phyloP scores from a whole-genome alignment of 2,888 invertebrate genomes.

The Micoletzkya japonica region DNA sequence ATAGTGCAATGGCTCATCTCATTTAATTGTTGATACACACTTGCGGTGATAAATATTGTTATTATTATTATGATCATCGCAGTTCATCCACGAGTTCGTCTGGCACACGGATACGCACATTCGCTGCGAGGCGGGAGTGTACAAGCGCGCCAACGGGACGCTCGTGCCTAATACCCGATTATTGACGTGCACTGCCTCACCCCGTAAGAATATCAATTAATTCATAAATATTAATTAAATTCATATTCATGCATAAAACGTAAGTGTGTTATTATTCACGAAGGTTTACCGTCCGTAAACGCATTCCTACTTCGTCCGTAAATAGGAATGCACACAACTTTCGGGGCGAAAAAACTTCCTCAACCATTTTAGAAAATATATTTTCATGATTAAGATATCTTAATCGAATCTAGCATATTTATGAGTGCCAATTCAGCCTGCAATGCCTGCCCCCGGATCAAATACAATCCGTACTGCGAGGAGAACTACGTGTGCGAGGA shows the following conservation, averaged over 20 bases:
- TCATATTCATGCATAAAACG: background rate
- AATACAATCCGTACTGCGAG: slow-evolving; percentile 16
- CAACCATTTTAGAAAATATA: background rate
- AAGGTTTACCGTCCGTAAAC: too few relatives aligned
- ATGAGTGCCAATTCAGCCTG: too few relatives aligned
- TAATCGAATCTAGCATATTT: background rate
- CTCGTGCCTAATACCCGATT: background rate
- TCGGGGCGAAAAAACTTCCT: too few relatives aligned
- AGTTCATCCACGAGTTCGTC: background rate
- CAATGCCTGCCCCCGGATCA: background rate
- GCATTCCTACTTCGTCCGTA: too few relatives aligned
- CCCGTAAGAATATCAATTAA: slow-evolving; percentile 1
- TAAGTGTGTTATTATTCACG: background rate
- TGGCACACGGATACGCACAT: slow-evolving; percentile 1
- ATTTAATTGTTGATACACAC: too few relatives aligned
- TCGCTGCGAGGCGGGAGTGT: slow-evolving; percentile 7
- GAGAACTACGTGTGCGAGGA: slow-evolving; percentile 17
- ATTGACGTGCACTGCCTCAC: background rate
- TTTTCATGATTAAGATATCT: background rate
- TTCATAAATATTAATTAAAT: background rate
- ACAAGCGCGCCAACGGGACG: background rate
- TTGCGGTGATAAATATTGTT: too few relatives aligned
- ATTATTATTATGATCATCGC: too few relatives aligned
- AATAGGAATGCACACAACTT: too few relatives aligned
- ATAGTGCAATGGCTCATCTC: too few relatives aligned